A percentile compares a stretch with the other conserved stretches of the same genome.
These are phyloP conservation scores for Arizona elegans DNA, from an alignment of 2,113 vertebrate species.

Conservation along the genomic window DNA sequence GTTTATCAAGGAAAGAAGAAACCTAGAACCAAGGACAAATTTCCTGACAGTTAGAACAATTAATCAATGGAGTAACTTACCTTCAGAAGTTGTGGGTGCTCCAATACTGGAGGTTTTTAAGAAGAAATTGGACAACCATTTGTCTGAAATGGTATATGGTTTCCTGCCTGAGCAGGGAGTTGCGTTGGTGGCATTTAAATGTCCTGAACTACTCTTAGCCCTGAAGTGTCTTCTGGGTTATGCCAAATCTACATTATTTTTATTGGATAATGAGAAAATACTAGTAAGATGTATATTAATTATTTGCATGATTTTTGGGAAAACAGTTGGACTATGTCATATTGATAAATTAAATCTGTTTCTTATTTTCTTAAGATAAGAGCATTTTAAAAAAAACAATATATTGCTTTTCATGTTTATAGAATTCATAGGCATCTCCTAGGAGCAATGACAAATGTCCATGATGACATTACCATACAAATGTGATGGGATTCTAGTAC, in stretches of 20 bases:
- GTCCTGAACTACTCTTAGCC: not conserved
- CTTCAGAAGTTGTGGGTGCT: not conserved
- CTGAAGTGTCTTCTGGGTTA: not conserved
- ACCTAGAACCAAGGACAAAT: not conserved
- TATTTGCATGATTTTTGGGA: not conserved
- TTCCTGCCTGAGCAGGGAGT: not conserved
- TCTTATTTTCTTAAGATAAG: not conserved
- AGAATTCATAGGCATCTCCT: not conserved
- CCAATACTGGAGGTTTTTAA: not conserved
- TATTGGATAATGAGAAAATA: not conserved
- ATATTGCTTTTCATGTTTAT: not conserved
- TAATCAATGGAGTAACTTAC: not conserved
- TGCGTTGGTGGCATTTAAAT: not conserved
- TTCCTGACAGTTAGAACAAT: too few species aligned
- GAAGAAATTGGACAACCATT: not conserved
- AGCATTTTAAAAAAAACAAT: not conserved
- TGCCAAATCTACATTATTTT: not conserved
- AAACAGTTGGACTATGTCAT: not conserved
- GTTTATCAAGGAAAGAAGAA: not conserved
- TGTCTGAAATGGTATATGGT: not conserved
- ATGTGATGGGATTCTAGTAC: not conserved
- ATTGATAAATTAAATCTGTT: not conserved
- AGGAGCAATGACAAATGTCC: not conserved
- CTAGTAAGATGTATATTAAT: not conserved
- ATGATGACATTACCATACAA: not conserved